Evolutionary conservation across 2,888 invertebrate species (phyloP).

Genomic region (Cryptus armator): DNA sequence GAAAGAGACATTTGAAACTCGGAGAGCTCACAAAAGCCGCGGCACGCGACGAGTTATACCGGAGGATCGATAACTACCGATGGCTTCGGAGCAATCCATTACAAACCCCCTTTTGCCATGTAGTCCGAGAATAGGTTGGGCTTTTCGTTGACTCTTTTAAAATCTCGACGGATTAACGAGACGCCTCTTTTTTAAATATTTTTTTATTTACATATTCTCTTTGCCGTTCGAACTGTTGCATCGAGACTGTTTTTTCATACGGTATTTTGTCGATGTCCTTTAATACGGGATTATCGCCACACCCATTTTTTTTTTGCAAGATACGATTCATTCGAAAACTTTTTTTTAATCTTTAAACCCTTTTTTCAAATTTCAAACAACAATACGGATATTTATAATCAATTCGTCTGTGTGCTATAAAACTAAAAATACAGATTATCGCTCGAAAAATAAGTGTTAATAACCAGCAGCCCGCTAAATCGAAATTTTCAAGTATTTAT

Average conservation of each 20-base stretch:
- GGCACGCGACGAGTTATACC: conserved; percentile 56
- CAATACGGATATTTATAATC: too few relatives aligned
- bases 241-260: not conserved
- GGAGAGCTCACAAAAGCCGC: conserved; percentile 20
- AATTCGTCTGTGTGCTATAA: too few relatives aligned
- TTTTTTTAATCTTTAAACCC: too few relatives aligned
- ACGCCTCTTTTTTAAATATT: not conserved
- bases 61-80: conserved; percentile 58
- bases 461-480: too few relatives aligned
- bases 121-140: conserved; percentile 44
- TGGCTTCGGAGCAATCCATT: conserved; percentile 55
- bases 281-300: too few relatives aligned
- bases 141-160: conserved; percentile 31
- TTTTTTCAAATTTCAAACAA: too few relatives aligned
- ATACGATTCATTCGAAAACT: too few relatives aligned
- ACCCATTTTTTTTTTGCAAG: too few relatives aligned
- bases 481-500: too few relatives aligned
- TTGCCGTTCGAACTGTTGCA: not conserved
- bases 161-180: conserved; percentile 14
- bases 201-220: not conserved
- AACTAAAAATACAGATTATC: too few relatives aligned
- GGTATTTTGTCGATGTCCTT: not conserved
- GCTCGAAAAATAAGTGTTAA: too few relatives aligned
- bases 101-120: conserved; percentile 24
- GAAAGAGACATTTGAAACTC: conserved; percentile 34